Percentiles rank a stretch among this genome's conserved stretches.
phyloP scores from a whole-genome alignment of 2,888 invertebrate genomes.

The Mylabris sibirica region DNA sequence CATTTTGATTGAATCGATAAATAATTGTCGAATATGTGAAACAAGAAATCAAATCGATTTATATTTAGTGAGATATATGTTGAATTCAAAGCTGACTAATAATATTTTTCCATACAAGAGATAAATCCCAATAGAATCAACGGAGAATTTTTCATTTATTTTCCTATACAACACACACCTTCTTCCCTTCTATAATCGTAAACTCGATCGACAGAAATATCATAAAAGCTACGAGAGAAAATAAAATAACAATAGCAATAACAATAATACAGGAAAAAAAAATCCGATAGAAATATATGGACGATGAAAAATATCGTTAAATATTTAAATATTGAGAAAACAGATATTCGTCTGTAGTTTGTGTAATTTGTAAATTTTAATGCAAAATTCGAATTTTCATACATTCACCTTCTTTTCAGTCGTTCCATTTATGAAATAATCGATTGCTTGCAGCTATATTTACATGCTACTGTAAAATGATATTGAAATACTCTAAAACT shows the following conservation, averaged over 20 bases:
- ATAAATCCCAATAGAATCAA: neutral
- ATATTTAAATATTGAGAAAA: neutral
- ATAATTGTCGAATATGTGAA: too few species aligned
- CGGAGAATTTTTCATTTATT: neutral
- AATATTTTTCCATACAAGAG: neutral
- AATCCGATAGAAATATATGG: neutral
- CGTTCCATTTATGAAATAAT: neutral
- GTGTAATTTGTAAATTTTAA: neutral
- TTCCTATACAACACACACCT: neutral
- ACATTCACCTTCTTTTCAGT: neutral
- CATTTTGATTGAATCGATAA: neutral
- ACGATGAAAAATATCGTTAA: neutral
- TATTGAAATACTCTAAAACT: too few species aligned
- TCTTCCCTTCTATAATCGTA: neutral
- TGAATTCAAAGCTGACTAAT: neutral
- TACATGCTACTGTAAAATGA: neutral
- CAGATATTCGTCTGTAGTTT: neutral
- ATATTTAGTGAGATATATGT: neutral
- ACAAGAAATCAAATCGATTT: neutral
- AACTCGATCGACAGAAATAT: neutral
- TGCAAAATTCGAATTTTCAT: neutral
- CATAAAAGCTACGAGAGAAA: neutral
- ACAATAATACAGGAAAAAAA: neutral
- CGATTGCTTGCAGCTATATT: neutral
- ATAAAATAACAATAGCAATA: neutral